phyloP scores from a whole-genome alignment of 2,888 invertebrate genomes.

The Hoplodrina ambigua region DNA sequence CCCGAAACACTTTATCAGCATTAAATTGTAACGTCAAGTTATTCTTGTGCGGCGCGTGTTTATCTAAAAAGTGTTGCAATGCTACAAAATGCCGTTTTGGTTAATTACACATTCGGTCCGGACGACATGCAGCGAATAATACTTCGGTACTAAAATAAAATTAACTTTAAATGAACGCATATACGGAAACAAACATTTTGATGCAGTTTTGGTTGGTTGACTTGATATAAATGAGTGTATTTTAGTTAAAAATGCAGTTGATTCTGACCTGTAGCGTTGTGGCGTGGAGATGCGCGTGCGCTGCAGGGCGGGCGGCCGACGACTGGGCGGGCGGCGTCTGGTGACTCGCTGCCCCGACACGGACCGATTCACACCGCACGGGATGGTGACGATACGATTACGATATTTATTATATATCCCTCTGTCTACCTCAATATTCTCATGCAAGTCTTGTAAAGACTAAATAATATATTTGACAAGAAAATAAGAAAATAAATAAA shows the following conservation, averaged over 20 bases:
- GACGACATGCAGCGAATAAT: conserved; percentile 68
- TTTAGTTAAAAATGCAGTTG: conserved; percentile 64
- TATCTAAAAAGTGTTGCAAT: conserved; percentile 73
- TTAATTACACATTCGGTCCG: conserved; percentile 76
- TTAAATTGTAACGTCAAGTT: conserved; percentile 60
- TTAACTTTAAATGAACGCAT: conserved; percentile 29
- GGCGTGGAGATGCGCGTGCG: conserved; percentile 76
- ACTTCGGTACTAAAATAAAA: conserved; percentile 73
- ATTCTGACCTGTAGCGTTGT: conserved; percentile 74
- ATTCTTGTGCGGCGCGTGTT: conserved; percentile 69
- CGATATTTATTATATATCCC: conserved; percentile 9
- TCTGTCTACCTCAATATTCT: not conserved
- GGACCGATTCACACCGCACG: conserved; percentile 53
- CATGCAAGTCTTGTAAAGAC: too few species aligned
- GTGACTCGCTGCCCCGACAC: conserved; percentile 66
- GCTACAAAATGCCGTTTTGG: conserved; percentile 78
- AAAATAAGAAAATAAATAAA: not conserved
- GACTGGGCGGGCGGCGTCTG: conserved; percentile 88
- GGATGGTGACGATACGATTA: conserved; percentile 62
- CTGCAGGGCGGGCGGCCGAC: conserved; percentile 85
- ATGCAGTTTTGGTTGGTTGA: conserved; percentile 4
- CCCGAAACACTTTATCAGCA: conserved; percentile 31
- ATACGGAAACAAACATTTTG: conserved; percentile 4
- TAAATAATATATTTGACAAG: too few species aligned
- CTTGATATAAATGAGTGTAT: conserved; percentile 45